Percentiles rank a stretch among this genome's conserved stretches.
phyloP scores from a whole-genome alignment of 2,113 vertebrate species.

The Parotia lawesii region DNA sequence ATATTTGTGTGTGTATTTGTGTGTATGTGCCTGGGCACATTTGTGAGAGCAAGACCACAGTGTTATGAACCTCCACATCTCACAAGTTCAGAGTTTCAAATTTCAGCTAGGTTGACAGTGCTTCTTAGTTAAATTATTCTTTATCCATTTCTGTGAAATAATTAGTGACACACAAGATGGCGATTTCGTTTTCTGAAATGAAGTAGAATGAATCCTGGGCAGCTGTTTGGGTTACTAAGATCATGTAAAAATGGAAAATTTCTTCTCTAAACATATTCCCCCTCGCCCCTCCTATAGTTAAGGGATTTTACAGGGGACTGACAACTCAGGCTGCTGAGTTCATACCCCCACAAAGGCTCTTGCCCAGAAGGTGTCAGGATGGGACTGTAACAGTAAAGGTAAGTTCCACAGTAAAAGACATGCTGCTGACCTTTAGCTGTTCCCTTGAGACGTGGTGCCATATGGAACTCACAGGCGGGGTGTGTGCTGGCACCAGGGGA shows the following conservation, averaged over 20 bases:
- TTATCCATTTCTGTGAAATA: background rate
- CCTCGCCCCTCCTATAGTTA: background rate
- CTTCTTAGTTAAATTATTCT: background rate
- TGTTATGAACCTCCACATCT: background rate
- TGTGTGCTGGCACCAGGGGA: background rate
- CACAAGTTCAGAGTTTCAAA: background rate
- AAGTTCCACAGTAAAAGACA: background rate
- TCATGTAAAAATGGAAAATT: background rate
- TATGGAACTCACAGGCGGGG: rapidly evolving
- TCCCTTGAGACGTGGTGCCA: background rate
- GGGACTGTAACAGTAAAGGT: background rate
- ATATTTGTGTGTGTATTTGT: rapidly evolving
- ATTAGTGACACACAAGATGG: background rate
- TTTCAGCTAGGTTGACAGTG: background rate
- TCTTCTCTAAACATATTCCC: background rate
- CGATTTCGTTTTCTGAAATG: background rate
- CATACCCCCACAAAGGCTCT: background rate
- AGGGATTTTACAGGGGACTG: background rate
- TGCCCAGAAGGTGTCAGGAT: background rate
- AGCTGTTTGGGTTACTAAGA: background rate
- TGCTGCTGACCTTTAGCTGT: background rate
- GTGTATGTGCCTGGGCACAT: background rate
- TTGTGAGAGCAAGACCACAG: background rate
- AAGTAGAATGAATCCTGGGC: background rate
- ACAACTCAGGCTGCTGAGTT: background rate